Base-by-base conservation (phyloP, 2,797 vertebrate genomes). In the Neopelma chrysocephalum region DNA sequence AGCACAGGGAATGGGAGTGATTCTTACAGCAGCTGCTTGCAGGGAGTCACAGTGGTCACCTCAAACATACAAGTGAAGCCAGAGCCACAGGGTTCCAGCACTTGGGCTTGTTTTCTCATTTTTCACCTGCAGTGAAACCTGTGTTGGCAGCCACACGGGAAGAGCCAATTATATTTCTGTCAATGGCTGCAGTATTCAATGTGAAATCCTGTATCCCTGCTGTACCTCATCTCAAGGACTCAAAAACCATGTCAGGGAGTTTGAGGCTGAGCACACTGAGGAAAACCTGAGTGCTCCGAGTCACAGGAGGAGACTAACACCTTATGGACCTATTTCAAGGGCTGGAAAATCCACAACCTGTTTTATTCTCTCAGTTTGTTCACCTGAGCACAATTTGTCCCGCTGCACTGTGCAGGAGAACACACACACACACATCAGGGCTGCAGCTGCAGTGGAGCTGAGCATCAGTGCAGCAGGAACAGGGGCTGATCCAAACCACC, bases 341-440 rank as follows among this genome's bases (percentile, higher is more conserved):
- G 15, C 0, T 72, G 76, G 31, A 45, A 83, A 91, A 23, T 17
- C 1, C 34, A 10, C 36, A 86, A 0, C 2, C 9, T 70, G 3
- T 69, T 78, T 90, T 53, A 64, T 65, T 85, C 12, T 29, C 64
- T 69, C 47, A 2, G 0, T 65, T 68, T 61, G 57, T 56, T 25
- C 47, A 40, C 47, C 23, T 36, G 12, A 71, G 54, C 42, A 38
- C 22, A 51, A 32, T 6, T 73, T 57, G 91, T 50, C 15, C 7
- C 2, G 0, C 25, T 48, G 54, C 43, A 32, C 26, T 15, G 22
- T 7, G 18, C 72, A 68, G 87, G 32, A 84, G 73, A 42, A 29
- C 57, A 25, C 36, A 57, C 38, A 31, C 36, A 32, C 53, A 3
- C 4, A 2, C 3, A 14, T 16, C 57, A 58, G 77, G 34, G 36